Evolutionary conservation across 2,113 vertebrate species (phyloP), one percentile per base, ranked within the genome.

Genomic region (Brevimyrus niger): DNA sequence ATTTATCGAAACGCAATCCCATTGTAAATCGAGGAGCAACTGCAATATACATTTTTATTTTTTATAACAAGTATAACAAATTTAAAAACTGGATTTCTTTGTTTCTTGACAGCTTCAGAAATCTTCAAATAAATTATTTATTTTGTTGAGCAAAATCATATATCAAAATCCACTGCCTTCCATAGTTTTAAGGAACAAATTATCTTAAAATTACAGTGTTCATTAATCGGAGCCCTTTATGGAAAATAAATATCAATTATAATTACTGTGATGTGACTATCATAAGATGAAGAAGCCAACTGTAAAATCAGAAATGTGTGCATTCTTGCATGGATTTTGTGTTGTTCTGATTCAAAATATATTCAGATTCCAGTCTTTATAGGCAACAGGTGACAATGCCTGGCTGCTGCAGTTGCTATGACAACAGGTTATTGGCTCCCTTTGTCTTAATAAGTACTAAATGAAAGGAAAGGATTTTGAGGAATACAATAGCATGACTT

Each of bases 401-500:
- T 88, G 73, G 73, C 91, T 53, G 10, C 38, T 89, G 61, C 86
- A 84, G 92, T 92, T 92, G 89, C 91, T 90, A 92, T 93, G 92
- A 91, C 88, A 91, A 92, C 91, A 55, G 90, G 84, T 82, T 48
- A 87, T 80, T 80, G 87, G 86, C 44, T 90, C 88, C 86, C 87
- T 87, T 53, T 27, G 46, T 38, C 15, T 46, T 53, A 42, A 13
- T 47, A 53, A 23, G 23, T 23, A 47, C 73, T 38, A 35, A 89
- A 73, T 23, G 13, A 27, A 53, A 80, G 73, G 50, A 53, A 89
- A 83, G 1, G 27, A 89, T 51, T 82, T 55, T 89, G 13, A 48
- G 23, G 23, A 47, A 50, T 88, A 19, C 31, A 76, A 31, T 9
- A 50, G 50, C 23, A 48, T 35, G 13, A 73, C 58, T 23, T 31